phyloP scores from a whole-genome alignment of 2,797 vertebrate genomes.

The Rhinella marina region DNA sequence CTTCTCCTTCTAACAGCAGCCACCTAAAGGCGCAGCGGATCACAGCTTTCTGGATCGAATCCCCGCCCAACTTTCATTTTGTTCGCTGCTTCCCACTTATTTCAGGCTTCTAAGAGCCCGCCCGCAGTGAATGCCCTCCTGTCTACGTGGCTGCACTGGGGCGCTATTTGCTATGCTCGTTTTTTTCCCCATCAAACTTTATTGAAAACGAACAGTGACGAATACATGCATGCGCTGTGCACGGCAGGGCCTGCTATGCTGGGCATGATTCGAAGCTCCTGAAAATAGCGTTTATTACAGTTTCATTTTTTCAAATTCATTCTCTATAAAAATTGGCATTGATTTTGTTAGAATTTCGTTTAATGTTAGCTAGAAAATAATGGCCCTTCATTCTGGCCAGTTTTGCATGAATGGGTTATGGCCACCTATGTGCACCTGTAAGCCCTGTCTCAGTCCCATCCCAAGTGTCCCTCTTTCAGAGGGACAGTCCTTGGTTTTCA shows the following conservation, averaged over 20 bases:
- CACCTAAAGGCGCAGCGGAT: neutral
- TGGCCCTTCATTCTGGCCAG: no score
- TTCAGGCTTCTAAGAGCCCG: neutral
- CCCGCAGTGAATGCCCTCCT: neutral
- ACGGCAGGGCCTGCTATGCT: no score
- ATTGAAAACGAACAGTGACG: slow-evolving; percentile 36
- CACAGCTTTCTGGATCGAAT: neutral
- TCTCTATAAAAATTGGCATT: no score
- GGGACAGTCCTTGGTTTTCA: no score
- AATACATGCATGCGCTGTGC: neutral
- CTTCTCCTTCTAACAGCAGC: neutral
- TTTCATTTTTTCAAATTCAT: no score
- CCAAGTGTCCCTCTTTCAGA: no score
- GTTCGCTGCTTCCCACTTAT: slow-evolving; percentile 5
- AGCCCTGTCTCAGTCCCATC: no score
- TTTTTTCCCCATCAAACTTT: slow-evolving; percentile 14
- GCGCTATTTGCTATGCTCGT: neutral
- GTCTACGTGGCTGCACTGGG: slow-evolving; percentile 46
- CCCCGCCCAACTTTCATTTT: slow-evolving; percentile 46
- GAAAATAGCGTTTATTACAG: neutral
- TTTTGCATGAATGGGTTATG: no score
- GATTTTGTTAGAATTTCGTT: no score
- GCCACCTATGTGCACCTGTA: no score
- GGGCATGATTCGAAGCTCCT: no score
- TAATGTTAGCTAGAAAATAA: no score